phyloP scores from a whole-genome alignment of 2,113 vertebrate genomes.

The Brachyhypopomus gauderio region DNA sequence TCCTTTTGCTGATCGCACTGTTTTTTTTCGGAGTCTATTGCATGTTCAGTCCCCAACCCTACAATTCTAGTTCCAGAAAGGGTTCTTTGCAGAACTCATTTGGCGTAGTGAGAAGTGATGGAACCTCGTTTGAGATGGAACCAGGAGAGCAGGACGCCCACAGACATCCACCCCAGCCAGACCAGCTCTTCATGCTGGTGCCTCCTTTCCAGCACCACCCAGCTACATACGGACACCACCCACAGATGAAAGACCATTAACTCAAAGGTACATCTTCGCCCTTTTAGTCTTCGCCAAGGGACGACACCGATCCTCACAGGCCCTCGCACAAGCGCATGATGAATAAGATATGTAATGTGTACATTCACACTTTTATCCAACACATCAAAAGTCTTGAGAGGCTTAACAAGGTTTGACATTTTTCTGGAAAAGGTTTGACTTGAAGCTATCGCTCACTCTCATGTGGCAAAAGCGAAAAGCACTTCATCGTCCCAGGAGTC shows the following conservation, averaged over 20 bases:
- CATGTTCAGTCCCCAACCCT: conserved; percentile 79
- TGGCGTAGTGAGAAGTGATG: conserved; percentile 78
- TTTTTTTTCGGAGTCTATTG: conserved; percentile 88
- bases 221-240: conserved; percentile 53
- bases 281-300: conserved; percentile 1
- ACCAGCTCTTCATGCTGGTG: conserved; percentile 85
- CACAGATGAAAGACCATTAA: not conserved
- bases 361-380: not conserved
- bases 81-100: conserved; percentile 72
- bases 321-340: not conserved
- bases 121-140: conserved; percentile 88
- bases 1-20: conserved; percentile 84
- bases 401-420: not conserved
- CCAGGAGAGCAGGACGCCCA: conserved; percentile 93
- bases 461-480: too few relatives aligned
- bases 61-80: conserved; percentile 59
- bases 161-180: conserved; percentile 89
- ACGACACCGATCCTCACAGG: conserved; percentile 2
- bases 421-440: not conserved
- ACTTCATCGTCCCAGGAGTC: too few relatives aligned
- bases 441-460: not conserved
- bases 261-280: conserved; percentile 4
- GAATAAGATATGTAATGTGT: not conserved
- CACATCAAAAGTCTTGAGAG: not conserved
- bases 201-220: conserved; percentile 77